Base-by-base conservation (phyloP, 2,797 vertebrate species). In the Mallotus villosus region DNA sequence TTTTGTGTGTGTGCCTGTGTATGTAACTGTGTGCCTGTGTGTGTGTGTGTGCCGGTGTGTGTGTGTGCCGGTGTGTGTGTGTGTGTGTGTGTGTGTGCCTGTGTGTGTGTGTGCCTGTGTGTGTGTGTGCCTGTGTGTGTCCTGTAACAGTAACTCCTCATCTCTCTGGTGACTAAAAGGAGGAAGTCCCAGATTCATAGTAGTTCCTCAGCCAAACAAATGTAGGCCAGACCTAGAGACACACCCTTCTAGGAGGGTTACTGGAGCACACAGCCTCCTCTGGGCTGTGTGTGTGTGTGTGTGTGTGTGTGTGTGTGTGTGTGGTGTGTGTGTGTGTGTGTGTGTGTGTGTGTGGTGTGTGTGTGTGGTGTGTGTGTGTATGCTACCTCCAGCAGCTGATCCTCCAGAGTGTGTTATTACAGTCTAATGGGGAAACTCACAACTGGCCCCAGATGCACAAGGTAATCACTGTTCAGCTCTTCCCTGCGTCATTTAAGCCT, bases 221-320 rank as follows among this genome's bases (percentile, higher is more conserved):
- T 78, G 29, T 67, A 74, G 75, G 76, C 67, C 72, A 72, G 53
- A 70, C 24, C 70, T 17, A 79, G 74, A 66, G 60, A 37, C 22
- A 64, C 27, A 74, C 32, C 63, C 41, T 17, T 41, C 49, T 66
- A 78, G 76, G 60, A 74, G 67, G 77, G 70, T 81, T 78, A 79
- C 67, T 73, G 70, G 75, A 74, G 78, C 68, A 79, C 27, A 34
- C 27, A 19, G 16, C 61, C 27, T 41, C 61, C 29, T 34, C 4
- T 63, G 61, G 61, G 25, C 27, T n/a, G 12, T 1, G 32, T 11
- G 61, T 8, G 61, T 21, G 19, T 46, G 7, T 21, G 17, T 22
- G n/a, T 51, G 66, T 29, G 25, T 55, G 66, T 29, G 66, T 41
- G 25, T 67, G 66, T 22, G 17, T 55, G 66, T 57, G 51, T 63